Evolutionary conservation across 2,888 invertebrate species (phyloP).

Genomic region (Agrotis ipsilon): DNA sequence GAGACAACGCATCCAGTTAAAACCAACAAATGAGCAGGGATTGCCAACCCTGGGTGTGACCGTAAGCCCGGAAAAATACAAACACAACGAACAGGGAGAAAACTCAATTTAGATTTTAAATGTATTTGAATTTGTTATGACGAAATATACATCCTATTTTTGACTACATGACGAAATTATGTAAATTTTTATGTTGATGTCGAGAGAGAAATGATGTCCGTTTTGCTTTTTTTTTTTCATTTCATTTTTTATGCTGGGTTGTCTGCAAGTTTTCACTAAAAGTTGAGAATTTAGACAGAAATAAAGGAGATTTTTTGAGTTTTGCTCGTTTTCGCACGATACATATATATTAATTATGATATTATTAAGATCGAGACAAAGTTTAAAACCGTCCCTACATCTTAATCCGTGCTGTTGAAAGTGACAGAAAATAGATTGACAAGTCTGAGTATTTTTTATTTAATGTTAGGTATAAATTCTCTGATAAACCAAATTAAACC

Average conservation of each 20-base stretch:
- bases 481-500: neutral
- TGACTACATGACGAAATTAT: conserved; percentile 16
- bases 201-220: neutral
- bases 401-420: too few relatives aligned
- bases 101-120: conserved; percentile 57
- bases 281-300: neutral
- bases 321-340: too few relatives aligned
- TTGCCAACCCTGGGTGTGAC: neutral
- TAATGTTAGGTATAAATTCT: too few relatives aligned
- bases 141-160: conserved; percentile 33
- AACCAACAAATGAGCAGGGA: conserved; percentile 24
- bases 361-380: too few relatives aligned
- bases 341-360: too few relatives aligned
- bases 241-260: neutral
- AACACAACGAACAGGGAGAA: neutral
- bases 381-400: too few relatives aligned
- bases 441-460: too few relatives aligned
- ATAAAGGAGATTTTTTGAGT: too few relatives aligned
- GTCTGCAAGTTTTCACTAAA: neutral
- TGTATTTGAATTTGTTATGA: conserved; percentile 51
- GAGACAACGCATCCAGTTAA: conserved; percentile 6
- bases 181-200: conserved; percentile 26
- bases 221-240: neutral
- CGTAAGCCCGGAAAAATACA: conserved; percentile 27
- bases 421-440: too few relatives aligned